Percentiles rank a stretch among this genome's conserved stretches.
Evolutionary conservation across 2,113 vertebrate genomes (phyloP).

Genomic region (Hemibagrus wyckioides): DNA sequence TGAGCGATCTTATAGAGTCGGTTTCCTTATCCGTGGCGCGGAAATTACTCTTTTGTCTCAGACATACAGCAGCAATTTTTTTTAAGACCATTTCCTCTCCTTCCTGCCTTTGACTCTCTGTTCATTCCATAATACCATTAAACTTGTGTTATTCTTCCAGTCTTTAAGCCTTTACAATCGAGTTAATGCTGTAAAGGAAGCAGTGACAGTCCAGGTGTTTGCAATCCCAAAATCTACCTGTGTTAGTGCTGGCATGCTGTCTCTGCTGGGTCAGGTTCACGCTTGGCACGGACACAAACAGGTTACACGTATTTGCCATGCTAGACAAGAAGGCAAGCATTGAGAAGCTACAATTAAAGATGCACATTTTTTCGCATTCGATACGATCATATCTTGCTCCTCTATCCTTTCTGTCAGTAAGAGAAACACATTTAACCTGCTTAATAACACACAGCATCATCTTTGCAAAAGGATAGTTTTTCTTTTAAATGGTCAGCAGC

Average conservation of each 20-base stretch:
- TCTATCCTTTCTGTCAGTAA: neutral
- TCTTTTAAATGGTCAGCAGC: neutral
- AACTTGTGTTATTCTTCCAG: slow-evolving; percentile 43
- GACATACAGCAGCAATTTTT: slow-evolving; percentile 34
- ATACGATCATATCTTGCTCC: neutral
- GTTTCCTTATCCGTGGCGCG: neutral
- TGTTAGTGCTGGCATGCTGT: slow-evolving; percentile 5
- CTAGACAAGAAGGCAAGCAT: neutral
- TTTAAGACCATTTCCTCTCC: slow-evolving; percentile 21
- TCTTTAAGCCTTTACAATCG: slow-evolving; percentile 12
- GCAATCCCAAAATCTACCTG: slow-evolving; percentile 63
- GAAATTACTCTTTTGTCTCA: slow-evolving; percentile 24
- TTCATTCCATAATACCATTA: slow-evolving; percentile 50
- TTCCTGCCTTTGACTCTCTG: slow-evolving; percentile 46
- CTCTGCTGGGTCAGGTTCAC: no score
- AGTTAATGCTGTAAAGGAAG: slow-evolving; percentile 3
- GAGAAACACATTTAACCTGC: neutral
- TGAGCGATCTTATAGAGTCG: neutral
- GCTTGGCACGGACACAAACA: neutral
- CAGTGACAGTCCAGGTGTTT: slow-evolving; percentile 40
- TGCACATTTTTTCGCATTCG: no score
- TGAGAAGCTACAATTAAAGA: no score
- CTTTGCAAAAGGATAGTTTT: neutral
- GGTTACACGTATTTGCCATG: neutral
- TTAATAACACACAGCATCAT: neutral